Evolutionary conservation across 2,113 vertebrate species (phyloP), one percentile per base, ranked within the genome.

Genomic region (Poeciliopsis turrubarensis): DNA sequence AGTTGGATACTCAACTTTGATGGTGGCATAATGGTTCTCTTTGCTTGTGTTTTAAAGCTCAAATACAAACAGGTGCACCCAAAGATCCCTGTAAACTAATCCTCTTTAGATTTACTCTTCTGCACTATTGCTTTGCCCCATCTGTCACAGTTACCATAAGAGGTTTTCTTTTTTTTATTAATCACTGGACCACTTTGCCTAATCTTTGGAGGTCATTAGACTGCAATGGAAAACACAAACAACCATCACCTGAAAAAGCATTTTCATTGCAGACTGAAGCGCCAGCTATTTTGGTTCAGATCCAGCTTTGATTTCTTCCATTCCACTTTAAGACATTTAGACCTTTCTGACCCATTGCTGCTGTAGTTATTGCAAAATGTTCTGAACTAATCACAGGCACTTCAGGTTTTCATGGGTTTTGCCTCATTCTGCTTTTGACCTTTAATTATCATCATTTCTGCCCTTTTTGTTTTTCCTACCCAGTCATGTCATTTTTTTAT

Each of bases 391-490:
- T 51, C 67, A 17, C 4, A 54, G 29, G 31, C 19, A 47, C 51
- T 57, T 34, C 4, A 60, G 11, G 26, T 70, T 54, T 70, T 37
- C 25, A 5, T 32, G 2, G 30, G 22, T 30, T 57, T 68, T 29
- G 27, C 39, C 26, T 30, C 25, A 51, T 54, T 54, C 67, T 54
- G 44, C 67, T 69, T 54, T 19, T 54, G 67, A 69, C 67, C 44
- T 70, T 70, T 60, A 70, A 70, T 60, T 70, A 60, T 17, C 6
- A 26, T 27, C 6, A 37, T n/a, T 30, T 14, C 31, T 70, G 51
- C 31, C 68, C 54, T 60, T 60, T 57, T 37, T 69, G 41, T 31
- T 51, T 32, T 60, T 17, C 13, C 15, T 26, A 15, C 15, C 27
- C 2, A 27, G 14, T 60, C 22, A 4, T 26, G 25, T 60, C 47